A percentile compares a stretch with the other conserved stretches of the same genome.
Conservation (phyloP, 2,113 vertebrate species). For the Sus scrofa region T2T-Sscrofa CM000820.6:69070501-69071000, state of each 20-base stretch:
- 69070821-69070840: background rate
- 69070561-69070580: accelerated
- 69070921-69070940: background rate
- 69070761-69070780: background rate
- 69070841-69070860: background rate
- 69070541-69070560: background rate
- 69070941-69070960: background rate
- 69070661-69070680: background rate
- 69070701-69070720: background rate
- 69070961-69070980: background rate
- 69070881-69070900: background rate
- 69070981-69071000: background rate
- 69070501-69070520: background rate
- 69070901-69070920: background rate
- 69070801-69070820: accelerated
- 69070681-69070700: background rate
- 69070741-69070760: background rate
- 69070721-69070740: background rate
- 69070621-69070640: background rate
- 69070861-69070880: background rate
- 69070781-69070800: background rate
- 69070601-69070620: background rate
- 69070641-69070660: background rate
- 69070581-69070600: background rate
- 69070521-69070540: background rate